Evolutionary conservation across 2,113 vertebrate species (phyloP), one percentile per base, ranked within the genome.

Genomic region (Hippocampus zosterae): DNA sequence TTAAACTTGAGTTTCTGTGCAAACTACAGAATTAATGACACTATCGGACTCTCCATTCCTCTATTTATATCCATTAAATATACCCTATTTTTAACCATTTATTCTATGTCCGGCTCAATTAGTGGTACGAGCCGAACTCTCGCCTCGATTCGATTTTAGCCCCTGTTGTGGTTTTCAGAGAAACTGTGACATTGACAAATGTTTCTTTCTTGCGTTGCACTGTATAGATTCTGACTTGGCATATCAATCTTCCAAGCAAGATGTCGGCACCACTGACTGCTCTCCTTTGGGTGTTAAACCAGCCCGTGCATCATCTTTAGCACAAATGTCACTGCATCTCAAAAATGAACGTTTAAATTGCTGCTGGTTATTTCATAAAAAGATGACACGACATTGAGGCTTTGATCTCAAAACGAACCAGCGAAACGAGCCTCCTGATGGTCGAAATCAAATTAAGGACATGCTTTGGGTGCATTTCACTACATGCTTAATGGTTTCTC

Each of bases 151-250:
- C 44, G n/a, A 78, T 80, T 72, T 37, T 55, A 42, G 64, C 60
- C 18, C 29, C 65, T 52, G 60, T 60, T 68, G 60, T 50, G 59
- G 13, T 79, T 68, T 71, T 60, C 72, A 56, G 59, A 59, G n/a
- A 61, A 52, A 65, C 71, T 48, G 33, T 50, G 71, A 70, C 76
- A 73, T 68, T 75, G 76, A 82, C 72, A 66, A 60, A 82, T 65
- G 56, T 59, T 50, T 79, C 67, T 61, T 57, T 80, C 69, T 52
- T 63, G 23, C 10, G 68, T 68, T 68, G 63, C 53, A 29, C 15
- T 19, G 6, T 72, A 72, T 78, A 55, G 75, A 82, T 74, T 42
- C 1, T 50, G 59, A 44, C 67, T 1, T 1, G 5, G 23, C 16
- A 41, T 65, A 62, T 52, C 18, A 50, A 33, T 50, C 16, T 48